These are phyloP conservation scores for Hystrix brachyura DNA, from an alignment of 2,113 vertebrate species.

Conservation along the genomic window DNA sequence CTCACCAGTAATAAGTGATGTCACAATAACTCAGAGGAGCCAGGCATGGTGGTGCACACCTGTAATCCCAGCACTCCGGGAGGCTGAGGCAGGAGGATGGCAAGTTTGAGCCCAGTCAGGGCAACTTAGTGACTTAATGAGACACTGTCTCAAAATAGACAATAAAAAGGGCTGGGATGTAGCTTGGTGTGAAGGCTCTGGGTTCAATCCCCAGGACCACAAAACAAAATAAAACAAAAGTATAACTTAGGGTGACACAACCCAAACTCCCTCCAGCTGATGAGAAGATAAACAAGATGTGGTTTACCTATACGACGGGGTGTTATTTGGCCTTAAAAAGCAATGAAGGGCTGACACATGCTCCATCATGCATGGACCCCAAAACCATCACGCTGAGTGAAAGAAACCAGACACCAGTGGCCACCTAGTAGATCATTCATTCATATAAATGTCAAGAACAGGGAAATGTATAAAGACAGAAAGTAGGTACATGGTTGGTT, in stretches of 20 bases:
- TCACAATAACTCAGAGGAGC: neutral
- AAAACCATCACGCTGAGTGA: neutral
- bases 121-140: neutral
- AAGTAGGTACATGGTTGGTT: neutral
- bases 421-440: neutral
- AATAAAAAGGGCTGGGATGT: neutral
- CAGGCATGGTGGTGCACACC: neutral
- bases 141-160: neutral
- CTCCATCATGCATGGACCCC: neutral
- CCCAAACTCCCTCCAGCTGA: neutral
- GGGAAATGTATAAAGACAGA: neutral
- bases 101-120: neutral
- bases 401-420: neutral
- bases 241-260: too few relatives aligned
- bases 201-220: neutral
- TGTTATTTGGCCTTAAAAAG: neutral
- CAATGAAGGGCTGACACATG: accelerated
- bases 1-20: neutral
- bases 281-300: too few relatives aligned
- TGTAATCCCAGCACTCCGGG: neutral
- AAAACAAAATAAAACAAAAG: neutral
- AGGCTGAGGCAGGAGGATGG: neutral
- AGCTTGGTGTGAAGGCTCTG: too few relatives aligned
- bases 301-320: neutral
- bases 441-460: neutral